phyloP scores from a whole-genome alignment of 2,113 vertebrate species.

The Etheostoma spectabile region DNA sequence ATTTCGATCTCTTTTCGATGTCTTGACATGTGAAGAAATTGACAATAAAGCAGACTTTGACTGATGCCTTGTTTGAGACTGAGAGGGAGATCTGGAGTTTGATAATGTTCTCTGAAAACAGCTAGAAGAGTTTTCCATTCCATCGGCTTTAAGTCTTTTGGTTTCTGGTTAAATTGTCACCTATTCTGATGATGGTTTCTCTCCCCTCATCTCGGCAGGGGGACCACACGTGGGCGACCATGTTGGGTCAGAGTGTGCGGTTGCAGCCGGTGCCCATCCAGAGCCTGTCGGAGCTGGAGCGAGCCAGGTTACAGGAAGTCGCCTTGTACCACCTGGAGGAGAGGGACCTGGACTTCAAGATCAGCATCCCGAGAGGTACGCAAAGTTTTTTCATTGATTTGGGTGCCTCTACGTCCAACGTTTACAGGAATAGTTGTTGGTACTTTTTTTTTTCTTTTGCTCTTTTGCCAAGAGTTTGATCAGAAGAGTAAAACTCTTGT shows the following conservation, averaged over 20 bases:
- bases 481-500: too few species aligned
- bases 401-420: neutral
- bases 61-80: neutral
- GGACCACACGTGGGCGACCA: conserved; percentile 83
- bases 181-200: neutral
- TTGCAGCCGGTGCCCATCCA: conserved; percentile 84
- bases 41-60: too few species aligned
- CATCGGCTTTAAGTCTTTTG: neutral
- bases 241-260: conserved; percentile 85
- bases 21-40: too few species aligned
- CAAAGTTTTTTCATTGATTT: neutral
- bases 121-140: neutral
- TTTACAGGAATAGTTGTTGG: too few species aligned
- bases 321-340: conserved; percentile 84
- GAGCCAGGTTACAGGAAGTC: conserved; percentile 84
- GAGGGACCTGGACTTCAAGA: conserved; percentile 82
- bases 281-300: conserved; percentile 86
- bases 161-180: neutral
- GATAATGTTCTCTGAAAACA: conserved; percentile 17
- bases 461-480: too few species aligned
- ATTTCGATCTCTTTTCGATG: too few species aligned
- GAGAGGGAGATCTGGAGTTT: conserved; percentile 22
- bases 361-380: conserved; percentile 85
- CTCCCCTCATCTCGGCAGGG: conserved; percentile 64
- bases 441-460: too few species aligned